These are phyloP conservation scores for Anseranas semipalmata DNA, from an alignment of 2,113 vertebrate species.

Conservation along the genomic window DNA sequence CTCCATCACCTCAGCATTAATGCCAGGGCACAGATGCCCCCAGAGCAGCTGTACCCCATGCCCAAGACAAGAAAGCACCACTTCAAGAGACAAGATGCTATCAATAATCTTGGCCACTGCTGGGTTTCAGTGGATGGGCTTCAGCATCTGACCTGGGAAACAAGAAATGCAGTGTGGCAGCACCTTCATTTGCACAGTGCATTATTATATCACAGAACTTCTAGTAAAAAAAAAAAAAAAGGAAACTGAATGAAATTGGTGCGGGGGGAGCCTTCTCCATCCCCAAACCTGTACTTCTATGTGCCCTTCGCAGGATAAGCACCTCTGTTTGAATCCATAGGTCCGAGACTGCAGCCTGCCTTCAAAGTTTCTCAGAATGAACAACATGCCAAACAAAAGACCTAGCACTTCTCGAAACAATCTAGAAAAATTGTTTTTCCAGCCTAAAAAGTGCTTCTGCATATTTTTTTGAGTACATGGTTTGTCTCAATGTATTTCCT, in stretches of 20 bases:
- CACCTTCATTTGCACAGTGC: background rate
- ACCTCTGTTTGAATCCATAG: background rate
- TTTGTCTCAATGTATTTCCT: slow-evolving; percentile 11
- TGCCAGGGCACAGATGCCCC: background rate
- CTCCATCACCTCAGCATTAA: background rate
- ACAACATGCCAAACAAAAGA: background rate
- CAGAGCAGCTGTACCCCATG: accelerated
- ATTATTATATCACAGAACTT: slow-evolving; percentile 1
- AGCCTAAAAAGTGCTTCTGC: slow-evolving; percentile 18
- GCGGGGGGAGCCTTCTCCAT: too few relatives aligned
- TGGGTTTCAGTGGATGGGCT: background rate
- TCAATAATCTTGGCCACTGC: background rate
- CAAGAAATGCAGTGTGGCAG: background rate
- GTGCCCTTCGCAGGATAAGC: accelerated
- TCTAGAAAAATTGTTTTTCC: background rate
- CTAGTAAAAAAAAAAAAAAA: background rate
- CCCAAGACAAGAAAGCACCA: background rate
- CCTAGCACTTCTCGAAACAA: background rate
- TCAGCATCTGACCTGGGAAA: background rate
- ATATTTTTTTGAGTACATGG: background rate
- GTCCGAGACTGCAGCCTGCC: background rate
- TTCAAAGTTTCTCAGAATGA: background rate
- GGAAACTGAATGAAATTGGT: background rate
- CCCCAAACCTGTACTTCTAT: background rate
- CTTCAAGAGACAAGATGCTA: background rate